Base-by-base conservation (phyloP, 2,797 vertebrate species). In the Characodon lateralis region DNA sequence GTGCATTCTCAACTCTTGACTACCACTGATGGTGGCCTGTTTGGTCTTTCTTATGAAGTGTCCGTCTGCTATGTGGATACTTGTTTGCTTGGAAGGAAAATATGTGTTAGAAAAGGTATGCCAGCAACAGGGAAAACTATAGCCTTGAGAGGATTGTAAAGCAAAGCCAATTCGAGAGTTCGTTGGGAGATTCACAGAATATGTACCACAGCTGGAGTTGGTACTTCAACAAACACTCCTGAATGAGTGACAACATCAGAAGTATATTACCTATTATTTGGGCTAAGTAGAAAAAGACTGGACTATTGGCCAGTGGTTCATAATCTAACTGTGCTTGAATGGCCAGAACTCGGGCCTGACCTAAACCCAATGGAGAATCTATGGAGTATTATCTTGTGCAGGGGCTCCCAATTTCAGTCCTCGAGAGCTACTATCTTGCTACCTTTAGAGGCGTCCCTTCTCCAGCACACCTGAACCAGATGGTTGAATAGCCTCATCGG, bases 1-100 rank as follows among this genome's bases (percentile, higher is more conserved):
- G 50, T 55, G 10, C 63, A 75, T 79, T 85, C 61, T 70, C 50
- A 58, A 39, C 59, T 59, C 39, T 61, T 75, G 48, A 28, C 71
- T 48, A 20, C 48, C 51, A 14, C 41, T 50, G 51, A 80, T 53
- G 39, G 78, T 74, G 55, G 6, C 63, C 16, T 73, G 9, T 16
- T 14, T 31, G 9, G n/a, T 50, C 18, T 65, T 16, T 56, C 26
- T 78, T 10, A 28, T 48, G 24, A 73, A 4, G 61, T 69, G 48
- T 2, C 12, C 12, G 39, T 50, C 6, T 50, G 22, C 22, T 51
- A 9, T 48, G 20, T 66, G 9, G 41, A 39, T 31, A 35, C 26
- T 48, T 76, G 55, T 69, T 2, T 72, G 50, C 35, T 35, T 51
- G 50, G 16, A 51, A 20, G 50, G 16, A 51, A 35, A 35, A 35